Evolutionary conservation across 2,113 vertebrate species (phyloP).

Genomic region (Paradisaea rubra): DNA sequence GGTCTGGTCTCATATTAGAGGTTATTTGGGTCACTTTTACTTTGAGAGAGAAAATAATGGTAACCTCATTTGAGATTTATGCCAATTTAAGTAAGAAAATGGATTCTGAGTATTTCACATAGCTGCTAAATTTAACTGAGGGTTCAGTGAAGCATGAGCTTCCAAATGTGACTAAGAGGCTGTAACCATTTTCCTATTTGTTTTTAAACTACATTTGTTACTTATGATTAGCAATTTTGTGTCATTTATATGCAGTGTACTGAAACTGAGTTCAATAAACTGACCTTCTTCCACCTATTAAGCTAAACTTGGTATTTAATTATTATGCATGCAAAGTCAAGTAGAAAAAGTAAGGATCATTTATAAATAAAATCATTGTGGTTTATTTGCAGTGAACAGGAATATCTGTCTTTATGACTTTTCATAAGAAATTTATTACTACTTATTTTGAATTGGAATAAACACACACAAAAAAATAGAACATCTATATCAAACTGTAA

Average conservation of each 20-base stretch:
- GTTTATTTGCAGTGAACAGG: neutral
- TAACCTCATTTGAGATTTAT: conserved; percentile 34
- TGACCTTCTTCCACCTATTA: conserved; percentile 10
- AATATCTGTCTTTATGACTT: neutral
- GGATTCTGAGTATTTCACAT: conserved; percentile 23
- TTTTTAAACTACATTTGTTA: conserved; percentile 14
- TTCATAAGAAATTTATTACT: neutral
- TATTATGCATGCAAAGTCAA: neutral
- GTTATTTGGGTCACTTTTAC: conserved; percentile 21
- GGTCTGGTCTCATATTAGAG: neutral
- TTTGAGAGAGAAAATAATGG: conserved; percentile 3
- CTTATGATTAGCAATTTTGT: neutral
- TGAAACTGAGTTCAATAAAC: neutral
- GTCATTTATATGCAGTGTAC: neutral
- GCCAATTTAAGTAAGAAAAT: conserved; percentile 20
- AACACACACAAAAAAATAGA: neutral
- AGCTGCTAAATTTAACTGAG: conserved; percentile 9
- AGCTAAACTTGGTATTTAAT: conserved; percentile 9
- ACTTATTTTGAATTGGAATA: conserved; percentile 2
- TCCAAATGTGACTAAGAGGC: neutral
- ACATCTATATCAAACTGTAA: neutral
- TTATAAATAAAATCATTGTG: neutral
- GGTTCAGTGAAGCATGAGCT: neutral
- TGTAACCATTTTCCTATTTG: neutral
- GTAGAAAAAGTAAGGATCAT: neutral